Percentiles rank a stretch among this genome's conserved stretches.
Conservation (phyloP, 2,113 vertebrate genomes). For the Carassius auratus region DNA sequence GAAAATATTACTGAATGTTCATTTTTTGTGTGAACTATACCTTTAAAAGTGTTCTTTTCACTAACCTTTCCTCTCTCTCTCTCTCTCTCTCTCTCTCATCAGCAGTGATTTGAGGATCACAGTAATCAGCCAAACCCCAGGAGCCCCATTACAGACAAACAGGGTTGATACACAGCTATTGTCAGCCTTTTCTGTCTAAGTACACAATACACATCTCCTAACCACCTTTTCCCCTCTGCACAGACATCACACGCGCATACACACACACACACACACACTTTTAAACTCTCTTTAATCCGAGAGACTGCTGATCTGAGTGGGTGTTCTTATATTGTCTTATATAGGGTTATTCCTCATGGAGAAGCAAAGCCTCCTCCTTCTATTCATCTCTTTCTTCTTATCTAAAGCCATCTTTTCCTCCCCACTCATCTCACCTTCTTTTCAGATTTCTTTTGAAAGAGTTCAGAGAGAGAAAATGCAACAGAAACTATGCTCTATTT, state of each 20-base stretch:
- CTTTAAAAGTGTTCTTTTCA: not conserved
- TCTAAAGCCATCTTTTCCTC: constrained; percentile 25
- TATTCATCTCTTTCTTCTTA: constrained; percentile 44
- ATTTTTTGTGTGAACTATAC: not conserved
- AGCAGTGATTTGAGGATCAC: constrained; percentile 55
- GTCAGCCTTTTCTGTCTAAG: constrained; percentile 40
- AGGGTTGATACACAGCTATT: constrained; percentile 52
- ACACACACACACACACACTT: not conserved
- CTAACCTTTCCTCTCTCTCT: not conserved
- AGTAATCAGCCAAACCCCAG: constrained; percentile 59
- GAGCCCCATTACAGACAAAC: constrained; percentile 53
- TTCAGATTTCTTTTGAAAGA: constrained; percentile 3
- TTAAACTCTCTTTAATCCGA: constrained; percentile 4
- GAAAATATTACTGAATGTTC: not conserved
- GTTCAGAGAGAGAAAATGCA: not conserved
- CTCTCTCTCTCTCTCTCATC: constrained; percentile 16
- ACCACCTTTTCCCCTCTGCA: not conserved
- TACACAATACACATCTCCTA: not conserved
- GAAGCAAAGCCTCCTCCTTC: constrained; percentile 39
- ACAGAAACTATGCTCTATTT: constrained; percentile 3
- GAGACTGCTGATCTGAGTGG: constrained; percentile 23
- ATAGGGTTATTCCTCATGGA: constrained; percentile 39
- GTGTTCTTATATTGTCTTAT: constrained; percentile 43
- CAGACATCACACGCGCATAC: too few relatives aligned
- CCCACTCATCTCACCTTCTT: not conserved